These are phyloP conservation scores for Ammodytes dubius DNA, from an alignment of 2,113 vertebrate genomes.

Conservation along the genomic window DNA sequence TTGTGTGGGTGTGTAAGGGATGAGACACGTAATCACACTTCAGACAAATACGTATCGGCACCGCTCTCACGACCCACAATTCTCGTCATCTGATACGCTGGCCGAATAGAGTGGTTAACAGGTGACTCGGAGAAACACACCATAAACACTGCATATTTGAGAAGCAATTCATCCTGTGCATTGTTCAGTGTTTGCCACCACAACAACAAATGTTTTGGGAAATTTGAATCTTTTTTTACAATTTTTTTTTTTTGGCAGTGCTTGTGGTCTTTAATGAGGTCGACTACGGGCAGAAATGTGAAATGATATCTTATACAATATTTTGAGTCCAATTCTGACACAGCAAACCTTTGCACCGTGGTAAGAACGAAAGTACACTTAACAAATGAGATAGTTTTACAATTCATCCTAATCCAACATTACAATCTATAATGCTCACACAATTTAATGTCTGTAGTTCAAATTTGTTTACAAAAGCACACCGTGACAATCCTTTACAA, in stretches of 20 bases:
- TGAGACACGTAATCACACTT: slow-evolving; percentile 67
- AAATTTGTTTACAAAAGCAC: slow-evolving; percentile 80
- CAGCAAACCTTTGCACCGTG: slow-evolving; percentile 42
- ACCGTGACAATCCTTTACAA: slow-evolving; percentile 75
- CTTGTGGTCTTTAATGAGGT: slow-evolving; percentile 60
- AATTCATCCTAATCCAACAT: slow-evolving; percentile 67
- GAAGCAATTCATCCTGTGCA: slow-evolving; percentile 57
- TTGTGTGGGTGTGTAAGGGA: slow-evolving; percentile 42
- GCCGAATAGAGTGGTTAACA: slow-evolving; percentile 54
- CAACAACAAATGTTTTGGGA: slow-evolving; percentile 54
- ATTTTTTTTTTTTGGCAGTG: slow-evolving; percentile 63
- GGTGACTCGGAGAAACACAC: slow-evolving; percentile 65
- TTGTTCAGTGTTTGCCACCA: slow-evolving; percentile 74
- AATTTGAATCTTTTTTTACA: slow-evolving; percentile 32
- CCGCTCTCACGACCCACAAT: slow-evolving; percentile 61
- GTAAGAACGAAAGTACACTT: slow-evolving; percentile 68
- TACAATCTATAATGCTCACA: slow-evolving; percentile 72
- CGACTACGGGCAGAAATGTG: slow-evolving; percentile 51
- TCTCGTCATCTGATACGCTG: slow-evolving; percentile 70
- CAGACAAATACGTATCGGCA: slow-evolving; percentile 65
- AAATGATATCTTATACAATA: slow-evolving; percentile 57
- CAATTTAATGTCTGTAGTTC: slow-evolving; percentile 75
- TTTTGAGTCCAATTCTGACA: slow-evolving; percentile 63
- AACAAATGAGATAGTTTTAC: slow-evolving; percentile 64
- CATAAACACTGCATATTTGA: slow-evolving; percentile 71